A percentile compares a stretch with the other conserved stretches of the same genome.
These are phyloP conservation scores for Odocoileus virginianus DNA, from an alignment of 2,113 vertebrate species.

Conservation along the genomic window DNA sequence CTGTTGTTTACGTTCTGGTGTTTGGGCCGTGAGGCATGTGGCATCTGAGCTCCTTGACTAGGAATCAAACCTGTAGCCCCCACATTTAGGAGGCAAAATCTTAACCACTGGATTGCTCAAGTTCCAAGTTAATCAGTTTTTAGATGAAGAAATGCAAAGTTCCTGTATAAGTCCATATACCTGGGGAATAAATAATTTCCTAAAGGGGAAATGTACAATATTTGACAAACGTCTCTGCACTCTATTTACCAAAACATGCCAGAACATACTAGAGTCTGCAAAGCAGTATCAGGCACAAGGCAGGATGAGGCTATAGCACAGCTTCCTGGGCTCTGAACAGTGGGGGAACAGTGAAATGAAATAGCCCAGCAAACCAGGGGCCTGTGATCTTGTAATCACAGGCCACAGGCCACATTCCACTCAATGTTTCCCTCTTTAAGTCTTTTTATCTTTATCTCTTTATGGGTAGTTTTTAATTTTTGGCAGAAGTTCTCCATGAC, in stretches of 20 bases:
- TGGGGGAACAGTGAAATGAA: fast-evolving
- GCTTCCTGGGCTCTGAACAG: no score
- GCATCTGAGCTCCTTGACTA: not conserved
- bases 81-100: not conserved
- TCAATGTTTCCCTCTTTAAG: not conserved
- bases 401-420: not conserved
- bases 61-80: not conserved
- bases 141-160: not conserved
- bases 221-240: not conserved
- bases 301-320: fast-evolving
- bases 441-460: not conserved
- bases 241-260: not conserved
- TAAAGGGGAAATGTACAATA: not conserved
- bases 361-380: fast-evolving
- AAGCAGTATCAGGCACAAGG: not conserved
- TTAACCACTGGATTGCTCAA: not conserved
- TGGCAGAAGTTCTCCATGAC: not conserved
- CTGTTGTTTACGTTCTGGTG: not conserved
- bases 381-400: fast-evolving
- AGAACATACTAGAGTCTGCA: not conserved
- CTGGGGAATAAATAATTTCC: not conserved
- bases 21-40: not conserved
- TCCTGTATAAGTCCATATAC: not conserved
- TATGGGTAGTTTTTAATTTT: not conserved
- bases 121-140: not conserved